Conservation (phyloP, 2,888 invertebrate species). For the Sesia apiformis region DNA sequence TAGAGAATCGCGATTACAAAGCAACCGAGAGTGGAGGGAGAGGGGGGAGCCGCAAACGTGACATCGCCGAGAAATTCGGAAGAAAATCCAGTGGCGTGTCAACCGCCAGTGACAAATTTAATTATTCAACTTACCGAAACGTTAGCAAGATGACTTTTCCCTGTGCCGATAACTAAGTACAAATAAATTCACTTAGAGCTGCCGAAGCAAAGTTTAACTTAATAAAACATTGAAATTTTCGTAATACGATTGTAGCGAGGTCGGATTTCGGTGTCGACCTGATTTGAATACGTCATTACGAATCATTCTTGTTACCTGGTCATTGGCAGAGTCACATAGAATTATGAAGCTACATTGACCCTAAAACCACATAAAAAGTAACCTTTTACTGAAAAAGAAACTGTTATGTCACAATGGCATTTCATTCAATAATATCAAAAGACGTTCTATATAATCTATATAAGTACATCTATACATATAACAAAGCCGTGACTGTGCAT, state of each 20-base stretch:
- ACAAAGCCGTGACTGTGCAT: no score
- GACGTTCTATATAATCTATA: no score
- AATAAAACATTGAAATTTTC: constrained; percentile 71
- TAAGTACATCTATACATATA: no score
- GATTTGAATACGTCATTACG: constrained; percentile 68
- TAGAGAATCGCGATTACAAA: constrained; percentile 61
- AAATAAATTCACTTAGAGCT: constrained; percentile 72
- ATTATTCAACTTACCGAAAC: constrained; percentile 73
- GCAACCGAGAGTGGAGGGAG: constrained; percentile 29
- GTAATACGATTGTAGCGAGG: constrained; percentile 64
- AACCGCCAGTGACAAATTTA: constrained; percentile 71
- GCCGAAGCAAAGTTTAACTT: constrained; percentile 72
- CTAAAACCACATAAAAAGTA: no score
- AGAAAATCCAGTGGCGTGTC: constrained; percentile 68
- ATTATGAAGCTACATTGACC: background rate
- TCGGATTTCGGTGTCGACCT: constrained; percentile 45
- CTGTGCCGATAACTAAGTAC: constrained; percentile 71
- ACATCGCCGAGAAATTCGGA: constrained; percentile 56
- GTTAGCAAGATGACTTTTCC: constrained; percentile 71
- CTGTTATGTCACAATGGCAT: no score
- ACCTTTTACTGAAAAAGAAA: no score
- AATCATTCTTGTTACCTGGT: constrained; percentile 32
- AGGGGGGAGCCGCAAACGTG: constrained; percentile 45
- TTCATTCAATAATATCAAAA: no score
- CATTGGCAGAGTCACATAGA: background rate